phyloP scores from a whole-genome alignment of 2,888 invertebrate genomes.

The Eilema griseolum region DNA sequence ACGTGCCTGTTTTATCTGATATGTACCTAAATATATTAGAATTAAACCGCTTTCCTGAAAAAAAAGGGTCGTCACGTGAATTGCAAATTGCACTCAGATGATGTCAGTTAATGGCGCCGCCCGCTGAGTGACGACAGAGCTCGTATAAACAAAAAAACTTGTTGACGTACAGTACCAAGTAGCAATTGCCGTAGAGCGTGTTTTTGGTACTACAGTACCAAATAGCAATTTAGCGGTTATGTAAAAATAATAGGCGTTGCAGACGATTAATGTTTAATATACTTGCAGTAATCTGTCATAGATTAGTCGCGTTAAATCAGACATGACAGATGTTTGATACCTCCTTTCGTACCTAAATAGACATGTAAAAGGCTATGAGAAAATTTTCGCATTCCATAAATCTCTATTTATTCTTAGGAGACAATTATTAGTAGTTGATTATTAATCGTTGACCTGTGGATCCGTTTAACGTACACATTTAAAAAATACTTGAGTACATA shows the following conservation, averaged over 20 bases:
- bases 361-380: background rate
- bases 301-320: constrained; percentile 29
- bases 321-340: constrained; percentile 25
- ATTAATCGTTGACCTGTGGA: background rate
- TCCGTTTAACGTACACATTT: background rate
- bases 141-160: too few relatives aligned
- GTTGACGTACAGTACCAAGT: too few relatives aligned
- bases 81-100: too few relatives aligned
- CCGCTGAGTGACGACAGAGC: too few relatives aligned
- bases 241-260: constrained; percentile 47
- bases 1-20: too few relatives aligned
- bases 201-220: too few relatives aligned
- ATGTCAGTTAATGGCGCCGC: too few relatives aligned
- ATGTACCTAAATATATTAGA: too few relatives aligned
- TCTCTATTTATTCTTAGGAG: background rate
- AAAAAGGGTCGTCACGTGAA: too few relatives aligned
- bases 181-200: too few relatives aligned
- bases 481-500: background rate
- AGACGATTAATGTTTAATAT: constrained; percentile 39
- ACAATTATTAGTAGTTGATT: background rate
- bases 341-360: constrained; percentile 6
- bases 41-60: too few relatives aligned
- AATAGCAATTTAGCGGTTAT: too few relatives aligned
- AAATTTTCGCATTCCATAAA: background rate
- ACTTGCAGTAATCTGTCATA: constrained; percentile 31